phyloP scores from a whole-genome alignment of 2,113 vertebrate species.

The Charina bottae region DNA sequence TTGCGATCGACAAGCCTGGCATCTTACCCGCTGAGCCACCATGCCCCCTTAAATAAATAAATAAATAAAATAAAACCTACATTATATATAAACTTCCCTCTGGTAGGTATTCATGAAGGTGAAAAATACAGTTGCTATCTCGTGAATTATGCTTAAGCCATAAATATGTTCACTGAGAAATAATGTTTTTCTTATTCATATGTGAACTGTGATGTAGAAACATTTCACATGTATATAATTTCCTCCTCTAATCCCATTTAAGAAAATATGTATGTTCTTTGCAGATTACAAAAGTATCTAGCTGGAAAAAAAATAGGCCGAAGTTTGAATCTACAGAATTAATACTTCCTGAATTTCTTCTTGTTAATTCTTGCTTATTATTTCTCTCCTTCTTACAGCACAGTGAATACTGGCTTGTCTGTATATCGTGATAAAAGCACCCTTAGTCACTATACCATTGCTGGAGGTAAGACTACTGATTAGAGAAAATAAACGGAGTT shows the following conservation, averaged over 20 bases:
- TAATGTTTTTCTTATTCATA: not conserved
- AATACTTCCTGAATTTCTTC: not conserved
- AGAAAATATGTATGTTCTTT: not conserved
- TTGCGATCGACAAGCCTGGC: too few species aligned
- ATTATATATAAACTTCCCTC: not conserved
- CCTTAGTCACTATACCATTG: conserved; percentile 73
- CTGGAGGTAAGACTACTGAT: conserved; percentile 75
- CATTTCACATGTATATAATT: not conserved
- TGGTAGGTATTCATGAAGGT: not conserved
- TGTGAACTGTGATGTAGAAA: not conserved
- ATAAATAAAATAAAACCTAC: not conserved
- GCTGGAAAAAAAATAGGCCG: not conserved
- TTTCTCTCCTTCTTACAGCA: conserved; percentile 59
- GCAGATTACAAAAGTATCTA: not conserved
- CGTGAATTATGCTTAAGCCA: not conserved
- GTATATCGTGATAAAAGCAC: conserved; percentile 76
- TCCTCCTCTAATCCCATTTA: not conserved
- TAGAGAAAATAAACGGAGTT: not conserved
- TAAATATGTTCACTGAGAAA: not conserved
- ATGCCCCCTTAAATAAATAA: too few species aligned
- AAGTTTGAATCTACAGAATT: not conserved
- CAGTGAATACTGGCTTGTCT: conserved; percentile 75
- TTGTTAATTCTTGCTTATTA: not conserved
- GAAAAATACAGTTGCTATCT: not conserved
- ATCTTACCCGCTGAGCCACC: too few species aligned